Evolutionary conservation across 2,888 invertebrate genomes (phyloP), one percentile per base, ranked within the genome.

Genomic region (Apodemia mormo): DNA sequence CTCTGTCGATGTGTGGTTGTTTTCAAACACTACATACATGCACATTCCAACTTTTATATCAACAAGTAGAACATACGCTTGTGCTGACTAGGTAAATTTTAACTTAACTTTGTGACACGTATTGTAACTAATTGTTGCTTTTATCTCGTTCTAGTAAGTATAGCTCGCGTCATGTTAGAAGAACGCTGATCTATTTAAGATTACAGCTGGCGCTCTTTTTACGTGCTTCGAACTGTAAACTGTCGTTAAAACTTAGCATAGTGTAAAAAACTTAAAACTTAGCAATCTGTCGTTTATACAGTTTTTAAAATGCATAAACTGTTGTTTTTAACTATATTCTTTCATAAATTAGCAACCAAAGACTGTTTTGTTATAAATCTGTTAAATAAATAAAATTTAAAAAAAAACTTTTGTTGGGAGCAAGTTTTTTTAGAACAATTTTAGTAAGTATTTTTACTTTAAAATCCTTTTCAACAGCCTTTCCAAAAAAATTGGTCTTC

Each of bases 1-100:
- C 52, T 43, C 45, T 67, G 64, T 65, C 49, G 67, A 69, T 69
- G 65, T 67, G 67, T 58, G 12, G 33, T 56, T 37, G 5, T 64
- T 68, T n/a, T 49, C 58, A 66, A 45, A 68, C 12, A 29, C 58
- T 56, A 52, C 54, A 52, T 66, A 49, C 30, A 37, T 67, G 40
- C n/a, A 30, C 40, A 37, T 67, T 40, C 52, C 37, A 56, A 67
- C 37, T 67, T 61, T 61, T 37, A 61, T 33, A 61, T 37, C 7
- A 14, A 12, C 14, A 61, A 37, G 33, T 61, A 14, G 61, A 61
- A 61, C 61, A 33, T 61, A 58, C n/a, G 30, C 30, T n/a, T n/a
- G 52, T n/a, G 61, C 61, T 61, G 61, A 61, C 37, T 30, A 37
- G 14, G 3, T 64, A 7, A 14, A 33, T 37, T 64, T 64, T 64